Conservation (phyloP, 2,797 vertebrate species). For the Glyptemys insculpta region DNA sequence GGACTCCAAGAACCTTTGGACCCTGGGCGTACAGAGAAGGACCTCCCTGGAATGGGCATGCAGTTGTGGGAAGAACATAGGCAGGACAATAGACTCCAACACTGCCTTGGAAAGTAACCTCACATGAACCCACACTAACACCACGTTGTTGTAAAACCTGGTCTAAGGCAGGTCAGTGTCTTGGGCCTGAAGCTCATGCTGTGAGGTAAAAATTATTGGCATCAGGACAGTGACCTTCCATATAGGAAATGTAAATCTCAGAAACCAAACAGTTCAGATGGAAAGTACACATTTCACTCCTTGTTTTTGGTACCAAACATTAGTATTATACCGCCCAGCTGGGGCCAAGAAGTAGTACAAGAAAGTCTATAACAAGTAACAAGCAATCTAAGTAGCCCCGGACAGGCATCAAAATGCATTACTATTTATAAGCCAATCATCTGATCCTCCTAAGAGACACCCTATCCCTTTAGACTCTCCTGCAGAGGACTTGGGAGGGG, state of each 20-base stretch:
- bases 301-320: neutral
- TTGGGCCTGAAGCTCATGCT: neutral
- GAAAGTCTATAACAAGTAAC: neutral
- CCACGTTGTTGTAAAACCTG: neutral
- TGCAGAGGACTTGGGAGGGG: neutral
- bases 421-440: constrained; percentile 70
- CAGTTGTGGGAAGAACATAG: neutral
- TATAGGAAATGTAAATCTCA: neutral
- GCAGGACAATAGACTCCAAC: neutral
- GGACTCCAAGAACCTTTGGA: neutral
- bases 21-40: neutral
- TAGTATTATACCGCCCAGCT: neutral
- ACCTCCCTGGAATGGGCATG: neutral
- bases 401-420: constrained; percentile 19
- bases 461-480: neutral
- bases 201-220: neutral
- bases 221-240: neutral
- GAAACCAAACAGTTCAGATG: neutral
- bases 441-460: constrained; percentile 60
- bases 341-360: neutral
- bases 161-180: neutral
- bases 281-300: rapidly evolving
- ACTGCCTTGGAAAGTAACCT: neutral
- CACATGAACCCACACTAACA: neutral
- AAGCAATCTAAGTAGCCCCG: neutral